Conservation (phyloP, 1,140 invertebrate genomes). For the Cyrtorhinus lividipennis region DNA sequence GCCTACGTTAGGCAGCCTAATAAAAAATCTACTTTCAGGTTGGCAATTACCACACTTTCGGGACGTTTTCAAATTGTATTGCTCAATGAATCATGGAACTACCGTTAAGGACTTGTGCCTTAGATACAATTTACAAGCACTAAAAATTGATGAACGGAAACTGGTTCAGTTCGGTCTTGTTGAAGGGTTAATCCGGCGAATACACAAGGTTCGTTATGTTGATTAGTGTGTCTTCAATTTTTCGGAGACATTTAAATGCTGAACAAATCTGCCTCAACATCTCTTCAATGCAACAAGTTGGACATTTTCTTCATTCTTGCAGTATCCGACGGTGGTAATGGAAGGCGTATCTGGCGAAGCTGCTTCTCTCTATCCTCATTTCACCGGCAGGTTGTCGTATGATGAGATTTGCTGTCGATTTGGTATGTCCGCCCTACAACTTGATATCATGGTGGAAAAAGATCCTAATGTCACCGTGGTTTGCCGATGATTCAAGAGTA, state of each 20-base stretch:
- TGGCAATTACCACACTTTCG: constrained; percentile 46
- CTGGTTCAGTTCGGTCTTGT: constrained; percentile 83
- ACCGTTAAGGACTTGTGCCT: constrained; percentile 73
- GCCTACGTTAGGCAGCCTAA: too few species aligned
- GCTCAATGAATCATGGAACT: constrained; percentile 66
- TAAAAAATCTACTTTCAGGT: constrained; percentile 30
- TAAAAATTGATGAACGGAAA: constrained; percentile 64
- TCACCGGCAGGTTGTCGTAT: constrained; percentile 62
- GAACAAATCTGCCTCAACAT: too few species aligned
- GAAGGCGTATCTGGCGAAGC: constrained; percentile 31
- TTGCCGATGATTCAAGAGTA: constrained; percentile 51
- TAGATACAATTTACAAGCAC: constrained; percentile 54
- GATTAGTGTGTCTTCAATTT: background rate
- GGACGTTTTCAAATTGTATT: constrained; percentile 67
- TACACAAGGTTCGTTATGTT: constrained; percentile 47
- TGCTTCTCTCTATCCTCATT: constrained; percentile 33
- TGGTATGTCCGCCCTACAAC: constrained; percentile 59
- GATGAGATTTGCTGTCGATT: constrained; percentile 82
- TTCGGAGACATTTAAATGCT: too few species aligned
- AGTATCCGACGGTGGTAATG: constrained; percentile 46
- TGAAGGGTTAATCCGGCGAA: constrained; percentile 65
- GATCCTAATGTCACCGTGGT: constrained; percentile 71
- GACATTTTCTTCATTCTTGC: too few species aligned
- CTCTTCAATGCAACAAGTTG: too few species aligned
- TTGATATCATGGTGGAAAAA: constrained; percentile 73